phyloP scores from a whole-genome alignment of 1,140 invertebrate genomes.

The Muscidifurax raptorellus region DNA sequence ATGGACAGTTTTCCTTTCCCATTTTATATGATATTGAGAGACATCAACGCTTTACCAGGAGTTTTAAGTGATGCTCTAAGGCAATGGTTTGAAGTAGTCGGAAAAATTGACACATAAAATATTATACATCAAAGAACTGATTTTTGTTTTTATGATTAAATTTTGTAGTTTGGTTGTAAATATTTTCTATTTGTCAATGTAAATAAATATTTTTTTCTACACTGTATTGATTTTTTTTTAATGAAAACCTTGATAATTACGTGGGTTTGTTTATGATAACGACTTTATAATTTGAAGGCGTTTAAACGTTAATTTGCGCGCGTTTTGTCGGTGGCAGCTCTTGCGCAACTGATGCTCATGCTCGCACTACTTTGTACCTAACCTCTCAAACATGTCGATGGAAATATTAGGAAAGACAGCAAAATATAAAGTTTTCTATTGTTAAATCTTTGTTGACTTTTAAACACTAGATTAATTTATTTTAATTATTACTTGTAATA shows the following conservation, averaged over 20 bases:
- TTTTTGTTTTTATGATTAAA: neutral
- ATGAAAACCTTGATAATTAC: neutral
- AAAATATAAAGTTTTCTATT: neutral
- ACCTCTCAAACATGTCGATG: neutral
- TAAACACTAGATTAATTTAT: neutral
- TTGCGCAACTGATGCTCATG: too few relatives aligned
- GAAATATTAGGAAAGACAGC: neutral
- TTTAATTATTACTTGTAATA: neutral
- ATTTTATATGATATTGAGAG: conserved; percentile 96
- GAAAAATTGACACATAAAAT: conserved; percentile 76
- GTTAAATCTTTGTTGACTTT: neutral
- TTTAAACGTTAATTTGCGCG: too few relatives aligned
- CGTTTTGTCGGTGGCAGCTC: too few relatives aligned
- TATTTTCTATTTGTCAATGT: conserved; percentile 36
- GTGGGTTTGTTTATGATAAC: neutral
- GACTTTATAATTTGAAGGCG: too few relatives aligned
- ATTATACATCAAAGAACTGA: neutral
- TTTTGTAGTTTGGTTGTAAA: conserved; percentile 29
- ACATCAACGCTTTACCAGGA: conserved; percentile 90
- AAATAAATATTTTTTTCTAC: conserved; percentile 49
- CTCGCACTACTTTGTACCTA: too few relatives aligned
- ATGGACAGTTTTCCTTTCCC: conserved; percentile 98
- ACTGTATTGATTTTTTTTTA: conserved; percentile 9
- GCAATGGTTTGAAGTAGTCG: conserved; percentile 99
- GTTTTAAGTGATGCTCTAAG: conserved; percentile 96